Conservation (phyloP, 1,140 invertebrate genomes). For the Drosophila simulans region DNA sequence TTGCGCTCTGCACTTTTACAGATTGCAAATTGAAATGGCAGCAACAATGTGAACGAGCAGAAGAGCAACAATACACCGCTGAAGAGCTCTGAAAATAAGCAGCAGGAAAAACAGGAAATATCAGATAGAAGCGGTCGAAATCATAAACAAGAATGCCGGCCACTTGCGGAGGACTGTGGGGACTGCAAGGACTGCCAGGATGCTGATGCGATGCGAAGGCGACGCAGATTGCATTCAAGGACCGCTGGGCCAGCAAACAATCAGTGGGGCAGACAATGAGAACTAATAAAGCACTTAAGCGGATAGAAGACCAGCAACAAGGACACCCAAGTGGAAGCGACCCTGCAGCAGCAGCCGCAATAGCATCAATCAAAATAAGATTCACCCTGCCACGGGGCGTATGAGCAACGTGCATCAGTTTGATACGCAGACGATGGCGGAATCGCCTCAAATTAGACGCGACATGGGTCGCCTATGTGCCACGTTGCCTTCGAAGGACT, state of each 20-base stretch:
- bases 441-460: slow-evolving; percentile 40
- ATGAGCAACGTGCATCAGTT: slow-evolving; percentile 60
- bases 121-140: slow-evolving; percentile 16
- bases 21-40: slow-evolving; percentile 62
- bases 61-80: slow-evolving; percentile 30
- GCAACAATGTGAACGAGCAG: slow-evolving; percentile 44
- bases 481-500: slow-evolving; percentile 12
- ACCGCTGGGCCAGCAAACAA: slow-evolving; percentile 51
- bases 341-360: slow-evolving; percentile 25
- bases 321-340: slow-evolving; percentile 35
- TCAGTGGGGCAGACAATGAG: slow-evolving; percentile 70
- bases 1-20: slow-evolving; percentile 43
- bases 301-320: slow-evolving; percentile 57
- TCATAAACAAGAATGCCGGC: slow-evolving; percentile 50
- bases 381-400: slow-evolving; percentile 57
- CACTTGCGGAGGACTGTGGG: slow-evolving; percentile 37
- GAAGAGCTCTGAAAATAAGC: slow-evolving; percentile 27
- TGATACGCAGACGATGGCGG: slow-evolving; percentile 40
- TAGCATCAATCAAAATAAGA: slow-evolving; percentile 63
- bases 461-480: slow-evolving; percentile 51
- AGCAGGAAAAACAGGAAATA: slow-evolving; percentile 10
- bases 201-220: slow-evolving; percentile 58
- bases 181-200: slow-evolving; percentile 22
- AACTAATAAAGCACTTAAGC: slow-evolving; percentile 79
- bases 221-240: slow-evolving; percentile 57